Conservation (phyloP, 2,113 vertebrate genomes). For the Asarcornis scutulata region DNA sequence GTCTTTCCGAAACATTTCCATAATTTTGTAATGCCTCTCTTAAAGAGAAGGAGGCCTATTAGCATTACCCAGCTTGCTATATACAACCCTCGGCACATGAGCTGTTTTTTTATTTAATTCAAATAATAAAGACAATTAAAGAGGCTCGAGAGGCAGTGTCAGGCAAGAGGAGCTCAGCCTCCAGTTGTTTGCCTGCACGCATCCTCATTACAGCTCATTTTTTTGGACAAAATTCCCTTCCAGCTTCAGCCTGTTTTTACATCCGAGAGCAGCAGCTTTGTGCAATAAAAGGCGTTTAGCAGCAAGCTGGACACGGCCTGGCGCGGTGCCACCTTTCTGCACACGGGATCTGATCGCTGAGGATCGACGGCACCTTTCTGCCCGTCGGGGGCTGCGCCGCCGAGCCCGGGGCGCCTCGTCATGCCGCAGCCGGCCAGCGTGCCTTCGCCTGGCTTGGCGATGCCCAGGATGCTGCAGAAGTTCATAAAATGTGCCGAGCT, state of each 20-base stretch:
- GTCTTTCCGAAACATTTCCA: constrained; percentile 48
- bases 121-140: constrained; percentile 35
- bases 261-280: constrained; percentile 68
- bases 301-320: constrained; percentile 80
- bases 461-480: constrained; percentile 53
- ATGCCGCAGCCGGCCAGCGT: neutral
- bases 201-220: constrained; percentile 41
- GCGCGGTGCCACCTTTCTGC: constrained; percentile 79
- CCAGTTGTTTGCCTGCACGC: constrained; percentile 54
- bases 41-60: constrained; percentile 48
- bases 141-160: constrained; percentile 37
- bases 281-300: constrained; percentile 81
- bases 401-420: neutral
- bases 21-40: constrained; percentile 50
- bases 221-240: constrained; percentile 68
- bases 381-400: neutral
- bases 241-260: constrained; percentile 62
- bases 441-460: constrained; percentile 38
- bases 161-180: constrained; percentile 43
- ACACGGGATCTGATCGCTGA: constrained; percentile 69
- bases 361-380: constrained; percentile 73
- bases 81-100: constrained; percentile 36
- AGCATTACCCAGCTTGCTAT: constrained; percentile 20
- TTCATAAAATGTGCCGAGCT: constrained; percentile 31
- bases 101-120: constrained; percentile 51